These are phyloP conservation scores for Ecliptopera silaceata DNA, from an alignment of 2,888 invertebrate species.

Conservation along the genomic window DNA sequence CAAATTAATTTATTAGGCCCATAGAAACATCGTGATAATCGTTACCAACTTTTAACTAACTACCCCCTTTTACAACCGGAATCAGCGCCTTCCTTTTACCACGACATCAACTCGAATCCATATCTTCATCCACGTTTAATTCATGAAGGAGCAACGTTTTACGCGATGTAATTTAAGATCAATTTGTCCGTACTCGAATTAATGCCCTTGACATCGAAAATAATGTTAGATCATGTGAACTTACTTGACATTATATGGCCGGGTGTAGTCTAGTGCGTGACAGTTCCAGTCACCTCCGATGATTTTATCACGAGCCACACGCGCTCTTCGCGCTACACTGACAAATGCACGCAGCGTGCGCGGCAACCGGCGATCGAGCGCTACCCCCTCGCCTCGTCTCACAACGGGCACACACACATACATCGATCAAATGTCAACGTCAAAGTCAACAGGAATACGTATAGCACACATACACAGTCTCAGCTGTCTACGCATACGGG, in stretches of 20 bases:
- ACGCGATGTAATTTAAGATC: neutral
- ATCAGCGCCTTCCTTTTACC: too few relatives aligned
- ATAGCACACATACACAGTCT: slow-evolving; percentile 23
- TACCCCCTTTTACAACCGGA: neutral
- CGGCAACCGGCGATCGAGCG: slow-evolving; percentile 56
- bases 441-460: neutral
- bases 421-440: slow-evolving; percentile 30
- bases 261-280: slow-evolving; percentile 73
- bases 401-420: slow-evolving; percentile 41
- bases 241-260: slow-evolving; percentile 80
- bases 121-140: neutral
- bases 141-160: neutral
- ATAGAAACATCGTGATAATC: neutral
- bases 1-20: too few relatives aligned
- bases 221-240: slow-evolving; percentile 29
- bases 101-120: too few relatives aligned
- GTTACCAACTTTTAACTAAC: neutral
- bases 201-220: neutral
- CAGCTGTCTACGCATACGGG: slow-evolving; percentile 8
- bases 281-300: slow-evolving; percentile 70
- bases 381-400: slow-evolving; percentile 44
- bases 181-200: neutral
- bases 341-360: slow-evolving; percentile 68
- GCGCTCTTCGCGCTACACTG: slow-evolving; percentile 73
- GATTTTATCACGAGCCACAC: slow-evolving; percentile 68